Conservation (phyloP, 2,113 vertebrate genomes). For the Willisornis vidua region DNA sequence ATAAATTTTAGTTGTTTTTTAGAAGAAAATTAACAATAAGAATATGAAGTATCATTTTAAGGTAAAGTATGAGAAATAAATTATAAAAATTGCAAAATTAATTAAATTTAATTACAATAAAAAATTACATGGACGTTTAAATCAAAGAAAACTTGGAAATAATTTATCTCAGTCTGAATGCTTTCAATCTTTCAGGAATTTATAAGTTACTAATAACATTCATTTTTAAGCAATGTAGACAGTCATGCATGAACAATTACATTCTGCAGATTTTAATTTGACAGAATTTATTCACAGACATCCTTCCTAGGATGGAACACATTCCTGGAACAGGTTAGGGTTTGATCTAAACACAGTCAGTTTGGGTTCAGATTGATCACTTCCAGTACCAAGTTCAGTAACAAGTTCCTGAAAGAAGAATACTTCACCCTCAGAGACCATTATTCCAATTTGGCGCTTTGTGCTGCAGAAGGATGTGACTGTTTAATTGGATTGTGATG, state of each 20-base stretch:
- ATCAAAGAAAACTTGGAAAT: background rate
- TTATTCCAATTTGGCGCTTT: background rate
- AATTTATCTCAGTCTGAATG: background rate
- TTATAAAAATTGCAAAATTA: background rate
- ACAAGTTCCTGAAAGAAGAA: slow-evolving; percentile 20
- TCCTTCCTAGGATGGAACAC: background rate
- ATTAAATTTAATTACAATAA: background rate
- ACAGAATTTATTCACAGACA: slow-evolving; percentile 31
- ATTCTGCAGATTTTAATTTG: background rate
- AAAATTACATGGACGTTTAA: background rate
- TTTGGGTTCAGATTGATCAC: background rate
- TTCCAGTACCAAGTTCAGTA: background rate
- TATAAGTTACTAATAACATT: background rate
- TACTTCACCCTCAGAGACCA: background rate
- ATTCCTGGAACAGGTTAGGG: background rate
- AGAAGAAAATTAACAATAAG: background rate
- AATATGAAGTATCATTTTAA: background rate
- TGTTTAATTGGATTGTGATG: background rate
- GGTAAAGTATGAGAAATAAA: background rate
- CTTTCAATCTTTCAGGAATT: background rate
- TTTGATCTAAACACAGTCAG: slow-evolving; percentile 33
- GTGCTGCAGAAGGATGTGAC: background rate
- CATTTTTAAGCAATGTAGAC: background rate
- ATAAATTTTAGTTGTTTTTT: background rate
- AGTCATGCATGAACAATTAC: background rate